A percentile compares a stretch with the other conserved stretches of the same genome.
Conservation (phyloP, 2,888 invertebrate genomes). For the Caradrina kadenii region DNA sequence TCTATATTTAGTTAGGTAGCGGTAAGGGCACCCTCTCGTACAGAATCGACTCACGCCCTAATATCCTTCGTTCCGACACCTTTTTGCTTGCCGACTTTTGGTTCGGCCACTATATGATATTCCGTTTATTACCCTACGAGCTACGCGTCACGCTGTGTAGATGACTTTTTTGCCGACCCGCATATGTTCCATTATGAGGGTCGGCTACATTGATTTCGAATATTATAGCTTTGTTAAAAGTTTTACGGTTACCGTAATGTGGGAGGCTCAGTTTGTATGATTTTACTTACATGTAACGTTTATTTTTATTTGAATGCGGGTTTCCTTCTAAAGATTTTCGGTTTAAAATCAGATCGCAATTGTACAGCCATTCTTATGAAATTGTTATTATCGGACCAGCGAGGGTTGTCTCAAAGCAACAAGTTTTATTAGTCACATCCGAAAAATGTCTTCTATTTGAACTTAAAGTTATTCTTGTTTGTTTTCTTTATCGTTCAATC, state of each 20-base stretch:
- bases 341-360: constrained; percentile 20
- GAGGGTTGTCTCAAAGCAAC: constrained; percentile 34
- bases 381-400: constrained; percentile 3
- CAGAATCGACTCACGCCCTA: constrained; percentile 69
- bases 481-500: constrained; percentile 57
- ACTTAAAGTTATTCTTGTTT: constrained; percentile 61
- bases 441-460: constrained; percentile 49
- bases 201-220: constrained; percentile 73
- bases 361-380: constrained; percentile 17
- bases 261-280: constrained; percentile 41
- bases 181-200: constrained; percentile 80
- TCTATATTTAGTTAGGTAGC: constrained; percentile 83
- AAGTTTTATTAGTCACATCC: constrained; percentile 48
- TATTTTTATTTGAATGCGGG: constrained; percentile 31
- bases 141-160: constrained; percentile 67
- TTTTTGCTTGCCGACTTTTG: constrained; percentile 72
- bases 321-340: constrained; percentile 6
- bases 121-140: constrained; percentile 76
- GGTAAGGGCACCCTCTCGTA: constrained; percentile 74
- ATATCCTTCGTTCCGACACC: constrained; percentile 70
- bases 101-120: constrained; percentile 79
- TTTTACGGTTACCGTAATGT: constrained; percentile 64
- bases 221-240: constrained; percentile 72
- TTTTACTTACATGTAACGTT: constrained; percentile 23
- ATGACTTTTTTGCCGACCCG: constrained; percentile 80